Evolutionary conservation across 2,888 invertebrate genomes (phyloP).

Genomic region (Nemapogon koenigi): DNA sequence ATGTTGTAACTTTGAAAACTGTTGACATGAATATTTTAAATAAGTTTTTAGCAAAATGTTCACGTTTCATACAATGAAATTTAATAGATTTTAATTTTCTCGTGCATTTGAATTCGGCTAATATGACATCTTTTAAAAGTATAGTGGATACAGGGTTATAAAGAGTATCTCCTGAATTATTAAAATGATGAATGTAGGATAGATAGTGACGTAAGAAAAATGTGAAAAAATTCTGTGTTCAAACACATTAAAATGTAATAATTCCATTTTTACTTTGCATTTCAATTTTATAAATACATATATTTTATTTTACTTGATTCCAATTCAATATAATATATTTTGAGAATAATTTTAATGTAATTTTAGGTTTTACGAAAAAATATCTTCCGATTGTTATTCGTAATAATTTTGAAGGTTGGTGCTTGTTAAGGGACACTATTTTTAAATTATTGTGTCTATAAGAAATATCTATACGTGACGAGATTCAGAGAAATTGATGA

Average conservation of each 20-base stretch:
- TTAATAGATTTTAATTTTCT: not conserved
- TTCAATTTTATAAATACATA: constrained; percentile 30
- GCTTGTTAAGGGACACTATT: constrained; percentile 12
- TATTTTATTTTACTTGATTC: not conserved
- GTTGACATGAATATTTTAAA: not conserved
- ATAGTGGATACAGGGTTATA: constrained; percentile 66
- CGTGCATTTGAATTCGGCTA: not conserved
- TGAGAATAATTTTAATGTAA: constrained; percentile 21
- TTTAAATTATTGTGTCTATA: constrained; percentile 8
- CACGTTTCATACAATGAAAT: too few species aligned
- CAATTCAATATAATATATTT: constrained; percentile 26
- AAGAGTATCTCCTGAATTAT: constrained; percentile 59
- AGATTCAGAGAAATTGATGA: constrained; percentile 19
- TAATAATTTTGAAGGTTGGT: constrained; percentile 12
- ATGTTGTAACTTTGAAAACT: not conserved
- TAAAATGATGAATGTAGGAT: constrained; percentile 27
- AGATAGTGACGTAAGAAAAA: constrained; percentile 34
- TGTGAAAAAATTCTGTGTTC: constrained; percentile 48
- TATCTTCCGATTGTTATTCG: constrained; percentile 21
- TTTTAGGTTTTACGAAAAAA: constrained; percentile 36
- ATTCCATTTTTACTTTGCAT: constrained; percentile 43
- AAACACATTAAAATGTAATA: constrained; percentile 40
- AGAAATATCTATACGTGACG: constrained; percentile 19
- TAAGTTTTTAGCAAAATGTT: too few species aligned
- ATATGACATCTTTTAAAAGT: constrained; percentile 32